Conservation (phyloP, 1,140 invertebrate genomes). For the Leptonema lineaticorne region DNA sequence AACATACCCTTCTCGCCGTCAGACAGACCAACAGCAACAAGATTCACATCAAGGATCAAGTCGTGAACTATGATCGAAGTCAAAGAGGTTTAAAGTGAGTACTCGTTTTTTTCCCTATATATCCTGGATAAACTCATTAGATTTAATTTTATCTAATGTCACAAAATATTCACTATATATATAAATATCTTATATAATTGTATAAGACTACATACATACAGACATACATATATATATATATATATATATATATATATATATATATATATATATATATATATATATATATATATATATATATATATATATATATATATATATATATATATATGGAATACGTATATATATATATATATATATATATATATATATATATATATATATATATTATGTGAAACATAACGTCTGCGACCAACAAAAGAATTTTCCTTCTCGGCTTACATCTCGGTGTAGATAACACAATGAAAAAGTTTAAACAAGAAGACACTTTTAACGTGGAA, state of each 20-base stretch:
- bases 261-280: too few relatives aligned
- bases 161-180: too few relatives aligned
- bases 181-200: too few relatives aligned
- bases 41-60: slow-evolving; percentile 77
- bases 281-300: too few relatives aligned
- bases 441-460: slow-evolving; percentile 25
- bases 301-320: too few relatives aligned
- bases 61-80: slow-evolving; percentile 73
- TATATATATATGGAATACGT: too few relatives aligned
- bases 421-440: slow-evolving; percentile 21
- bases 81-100: slow-evolving; percentile 72
- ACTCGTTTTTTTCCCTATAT: background rate
- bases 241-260: too few relatives aligned
- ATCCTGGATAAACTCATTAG: too few relatives aligned
- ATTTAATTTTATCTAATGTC: background rate
- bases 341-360: background rate
- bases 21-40: slow-evolving; percentile 74
- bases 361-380: background rate
- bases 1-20: slow-evolving; percentile 71
- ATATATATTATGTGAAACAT: background rate
- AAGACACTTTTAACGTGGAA: slow-evolving; percentile 12
- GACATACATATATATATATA: too few relatives aligned
- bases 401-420: slow-evolving; percentile 32
- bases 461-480: slow-evolving; percentile 33
- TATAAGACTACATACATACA: too few relatives aligned